Base-by-base conservation (phyloP, 2,797 vertebrate species). In the Caiman crocodilus region DNA sequence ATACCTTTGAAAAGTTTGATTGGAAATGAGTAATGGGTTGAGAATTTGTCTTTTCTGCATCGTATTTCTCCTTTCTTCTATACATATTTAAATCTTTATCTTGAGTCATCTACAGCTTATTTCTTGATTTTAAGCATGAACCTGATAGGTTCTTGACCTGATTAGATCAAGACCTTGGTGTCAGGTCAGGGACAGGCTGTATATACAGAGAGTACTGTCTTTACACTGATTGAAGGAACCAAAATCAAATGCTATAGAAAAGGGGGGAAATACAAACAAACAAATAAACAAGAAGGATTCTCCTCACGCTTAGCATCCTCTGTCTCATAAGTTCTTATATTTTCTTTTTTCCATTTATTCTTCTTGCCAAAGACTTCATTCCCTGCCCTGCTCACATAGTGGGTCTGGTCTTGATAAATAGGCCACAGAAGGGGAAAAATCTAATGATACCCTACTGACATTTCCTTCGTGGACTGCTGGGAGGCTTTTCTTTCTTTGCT, bases 1-100 rank as follows among this genome's bases (percentile, higher is more conserved):
- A n/a, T 90, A 77, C 74, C 79, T 78, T 88, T 35, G 5, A 59
- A 28, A 91, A 85, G 73, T 94, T 92, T 77, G 60, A 79, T 59
- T 75, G 75, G 71, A 91, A 63, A 91, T 71, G 63, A 94, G 50
- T 76, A 94, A 88, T 28, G 42, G 35, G n/a, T 67, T 85, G 26
- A 60, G 65, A 82, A 90, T 60, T 28, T 12, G 35, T 86, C 67
- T 50, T 26, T 23, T 2, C 23, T 64, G 32, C 60, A 17, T 21
- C 79, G 30, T 1, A 4, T 55, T 17, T 61, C 82, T 65, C 4
- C 59, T 25, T 30, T 35, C 4, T 1, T 17, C 14, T 5, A 3
- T 4, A n/a, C 5, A 64, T 20, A 61, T 86, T 42, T 57, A 79
- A 71, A 14, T 65, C 35, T 83, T 74, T 6, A 69, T 75, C 76